Evolutionary conservation across 2,113 vertebrate genomes (phyloP), one percentile per base, ranked within the genome.

Genomic region (Pseudorectes ferrugineus): DNA sequence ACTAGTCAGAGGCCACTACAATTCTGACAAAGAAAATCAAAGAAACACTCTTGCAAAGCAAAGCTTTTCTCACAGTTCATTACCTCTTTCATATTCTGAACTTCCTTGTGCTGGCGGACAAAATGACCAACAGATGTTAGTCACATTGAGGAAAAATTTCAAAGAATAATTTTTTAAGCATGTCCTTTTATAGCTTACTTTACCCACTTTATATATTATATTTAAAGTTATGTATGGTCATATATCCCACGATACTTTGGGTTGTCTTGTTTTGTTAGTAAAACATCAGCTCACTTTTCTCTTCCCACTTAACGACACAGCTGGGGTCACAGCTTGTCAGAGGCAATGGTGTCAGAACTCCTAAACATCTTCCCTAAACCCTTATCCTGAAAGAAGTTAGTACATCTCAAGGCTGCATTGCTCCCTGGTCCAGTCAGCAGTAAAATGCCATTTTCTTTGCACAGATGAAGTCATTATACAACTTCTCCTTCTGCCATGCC

Each of bases 71-170:
- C 88, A 82, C 95, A 97, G 95, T 66, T 97, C 95, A 95, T 97
- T 96, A 96, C 74, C 66, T 88, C 90, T 95, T 96, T 95, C 90
- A 93, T 93, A 92, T 85, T 78, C 74, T 85, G 78, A 88, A 88
- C 45, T 81, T 93, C 74, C 74, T 79, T 62, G 62, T 45, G 58
- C 92, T 94, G 90, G 58, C 6, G 0, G 71, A 90, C 74, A 85
- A 94, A 97, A 97, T 75, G 85, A 76, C 90, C 95, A 85, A 85
- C 93, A 97, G 95, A 96, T 94, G 95, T 95, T 96, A 92, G 74
- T 93, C 67, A 52, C 54, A 25, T 35, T 73, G 85, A 89, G 45
- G 62, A 89, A 89, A 94, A 85, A 68, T 68, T 48, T 93, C 49
- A 85, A 89, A 82, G 74, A 93, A 88, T 82, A 65, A 75, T 88